A percentile compares a stretch with the other conserved stretches of the same genome.
These are phyloP conservation scores for Temnopleurus reevesii DNA, from an alignment of 53 echinoderm and acorn worm species.

Conservation along the genomic window DNA sequence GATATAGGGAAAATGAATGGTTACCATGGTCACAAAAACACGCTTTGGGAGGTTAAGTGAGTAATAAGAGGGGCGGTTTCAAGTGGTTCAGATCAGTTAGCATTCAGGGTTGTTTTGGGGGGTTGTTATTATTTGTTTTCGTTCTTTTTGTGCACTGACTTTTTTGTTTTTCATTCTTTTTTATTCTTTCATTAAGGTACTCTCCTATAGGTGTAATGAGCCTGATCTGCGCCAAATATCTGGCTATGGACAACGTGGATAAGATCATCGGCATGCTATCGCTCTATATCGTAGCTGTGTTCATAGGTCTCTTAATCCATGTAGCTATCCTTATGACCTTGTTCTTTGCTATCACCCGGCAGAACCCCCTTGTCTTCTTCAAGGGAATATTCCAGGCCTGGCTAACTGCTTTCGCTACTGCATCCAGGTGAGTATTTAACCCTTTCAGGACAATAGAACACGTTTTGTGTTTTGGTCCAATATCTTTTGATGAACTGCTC, in stretches of 20 bases:
- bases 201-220: constrained; percentile 93
- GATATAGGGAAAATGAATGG: no score
- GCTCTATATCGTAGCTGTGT: constrained; percentile 89
- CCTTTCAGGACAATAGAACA: no score
- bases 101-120: no score
- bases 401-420: constrained; percentile 94
- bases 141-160: no score
- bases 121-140: no score
- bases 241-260: constrained; percentile 73
- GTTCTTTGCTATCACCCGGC: constrained; percentile 73
- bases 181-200: constrained; percentile 76
- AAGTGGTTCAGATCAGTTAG: no score
- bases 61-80: no score
- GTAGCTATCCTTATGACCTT: constrained; percentile 73
- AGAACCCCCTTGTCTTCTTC: constrained; percentile 80
- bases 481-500: no score
- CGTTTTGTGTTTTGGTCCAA: no score
- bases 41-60: no score
- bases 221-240: constrained; percentile 85
- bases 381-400: constrained; percentile 91
- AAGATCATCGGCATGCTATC: constrained; percentile 74
- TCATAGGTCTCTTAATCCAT: constrained; percentile 84
- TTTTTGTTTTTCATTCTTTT: no score
- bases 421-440: constrained; percentile 86
- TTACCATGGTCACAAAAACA: no score